Evolutionary conservation across 2,797 vertebrate species (phyloP).

Genomic region (Telmatherina bonti): DNA sequence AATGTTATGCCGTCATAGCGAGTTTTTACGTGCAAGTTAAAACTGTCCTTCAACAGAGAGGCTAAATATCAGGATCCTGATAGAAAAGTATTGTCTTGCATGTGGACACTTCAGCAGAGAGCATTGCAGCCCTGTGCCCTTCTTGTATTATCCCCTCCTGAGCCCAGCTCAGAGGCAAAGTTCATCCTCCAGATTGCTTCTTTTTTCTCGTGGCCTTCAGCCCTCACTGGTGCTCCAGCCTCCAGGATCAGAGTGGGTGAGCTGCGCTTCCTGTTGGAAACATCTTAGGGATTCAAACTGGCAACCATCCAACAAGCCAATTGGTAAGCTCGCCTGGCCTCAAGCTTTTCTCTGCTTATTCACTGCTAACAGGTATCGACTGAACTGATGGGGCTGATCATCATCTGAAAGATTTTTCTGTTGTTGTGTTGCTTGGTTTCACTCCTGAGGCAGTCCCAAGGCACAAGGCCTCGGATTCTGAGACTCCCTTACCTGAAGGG

Average conservation of each 20-base stretch:
- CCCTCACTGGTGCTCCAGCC: constrained; percentile 41
- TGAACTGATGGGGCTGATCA: constrained; percentile 68
- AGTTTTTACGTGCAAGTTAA: constrained; percentile 7
- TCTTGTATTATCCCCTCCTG: constrained; percentile 48
- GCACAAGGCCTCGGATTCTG: constrained; percentile 42
- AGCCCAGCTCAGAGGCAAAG: constrained; percentile 54
- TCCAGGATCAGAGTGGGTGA: constrained; percentile 59
- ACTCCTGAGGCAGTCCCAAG: constrained; percentile 57
- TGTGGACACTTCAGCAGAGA: constrained; percentile 46
- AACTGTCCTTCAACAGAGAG: neutral
- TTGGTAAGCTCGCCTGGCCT: constrained; percentile 58
- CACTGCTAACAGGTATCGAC: constrained; percentile 70
- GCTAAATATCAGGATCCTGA: constrained; percentile 33
- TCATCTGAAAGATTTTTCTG: constrained; percentile 49
- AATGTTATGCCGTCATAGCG: neutral
- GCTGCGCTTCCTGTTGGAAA: constrained; percentile 56
- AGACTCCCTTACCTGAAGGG: constrained; percentile 84
- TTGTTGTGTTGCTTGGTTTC: constrained; percentile 41
- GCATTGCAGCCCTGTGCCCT: constrained; percentile 25
- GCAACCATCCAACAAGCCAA: constrained; percentile 58
- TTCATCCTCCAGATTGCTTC: constrained; percentile 68
- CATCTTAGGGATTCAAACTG: constrained; percentile 66
- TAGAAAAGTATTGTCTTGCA: constrained; percentile 26
- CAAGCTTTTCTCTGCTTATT: constrained; percentile 48
- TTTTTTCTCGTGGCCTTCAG: constrained; percentile 60